These are phyloP conservation scores for Ptyas mucosa DNA, from an alignment of 2,113 vertebrate species.

Conservation along the genomic window DNA sequence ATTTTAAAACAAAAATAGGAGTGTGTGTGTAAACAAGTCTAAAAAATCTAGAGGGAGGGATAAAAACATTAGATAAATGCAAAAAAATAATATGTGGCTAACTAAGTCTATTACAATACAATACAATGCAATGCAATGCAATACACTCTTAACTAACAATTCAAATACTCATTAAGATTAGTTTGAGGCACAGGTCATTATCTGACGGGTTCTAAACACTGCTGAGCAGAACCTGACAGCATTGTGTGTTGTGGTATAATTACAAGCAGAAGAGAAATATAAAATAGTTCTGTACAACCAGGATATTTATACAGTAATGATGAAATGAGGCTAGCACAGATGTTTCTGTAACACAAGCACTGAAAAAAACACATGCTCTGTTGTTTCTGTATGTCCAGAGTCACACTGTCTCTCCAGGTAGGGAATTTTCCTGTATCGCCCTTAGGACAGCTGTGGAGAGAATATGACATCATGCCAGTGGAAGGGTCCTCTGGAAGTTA, in stretches of 20 bases:
- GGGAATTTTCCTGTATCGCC: neutral
- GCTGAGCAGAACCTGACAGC: neutral
- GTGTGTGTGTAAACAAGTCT: neutral
- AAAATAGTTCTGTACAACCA: neutral
- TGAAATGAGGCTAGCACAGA: neutral
- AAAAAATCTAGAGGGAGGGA: neutral
- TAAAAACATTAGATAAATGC: neutral
- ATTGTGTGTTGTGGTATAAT: neutral
- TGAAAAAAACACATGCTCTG: neutral
- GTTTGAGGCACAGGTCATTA: neutral
- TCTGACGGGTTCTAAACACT: neutral
- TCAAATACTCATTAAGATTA: neutral
- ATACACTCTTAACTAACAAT: neutral
- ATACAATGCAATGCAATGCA: no score
- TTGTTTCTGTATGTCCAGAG: neutral
- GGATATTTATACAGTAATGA: neutral
- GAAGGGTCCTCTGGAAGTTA: no score
- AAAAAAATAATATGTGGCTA: neutral
- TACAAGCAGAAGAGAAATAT: neutral
- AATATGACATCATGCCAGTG: no score
- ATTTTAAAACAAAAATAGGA: no score
- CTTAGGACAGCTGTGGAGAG: no score
- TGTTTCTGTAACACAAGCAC: neutral
- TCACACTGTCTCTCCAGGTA: neutral
- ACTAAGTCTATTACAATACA: no score